phyloP scores from a whole-genome alignment of 2,888 invertebrate species.

The Zygaena filipendulae region DNA sequence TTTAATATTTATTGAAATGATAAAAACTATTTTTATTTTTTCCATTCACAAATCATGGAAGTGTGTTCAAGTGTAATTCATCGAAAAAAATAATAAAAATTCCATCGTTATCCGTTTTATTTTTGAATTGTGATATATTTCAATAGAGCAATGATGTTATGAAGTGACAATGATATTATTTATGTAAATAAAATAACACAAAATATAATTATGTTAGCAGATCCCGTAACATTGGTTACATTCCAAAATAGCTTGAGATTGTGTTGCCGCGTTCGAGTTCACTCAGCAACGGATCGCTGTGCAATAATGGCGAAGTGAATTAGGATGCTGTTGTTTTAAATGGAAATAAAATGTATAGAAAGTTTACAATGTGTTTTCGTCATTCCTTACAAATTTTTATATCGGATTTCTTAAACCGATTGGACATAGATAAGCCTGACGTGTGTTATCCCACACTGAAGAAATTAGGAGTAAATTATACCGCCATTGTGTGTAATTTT shows the following conservation, averaged over 20 bases:
- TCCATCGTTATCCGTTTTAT: no score
- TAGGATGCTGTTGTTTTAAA: conserved; percentile 58
- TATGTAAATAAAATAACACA: conserved; percentile 10
- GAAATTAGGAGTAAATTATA: no score
- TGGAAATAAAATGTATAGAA: conserved; percentile 58
- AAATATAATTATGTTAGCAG: conserved; percentile 28
- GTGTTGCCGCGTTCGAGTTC: conserved; percentile 21
- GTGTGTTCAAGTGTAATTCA: conserved; percentile 32
- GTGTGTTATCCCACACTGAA: no score
- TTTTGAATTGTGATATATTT: conserved; percentile 10
- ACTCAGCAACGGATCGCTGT: background rate
- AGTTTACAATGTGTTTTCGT: conserved; percentile 33
- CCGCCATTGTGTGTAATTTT: no score
- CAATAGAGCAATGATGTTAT: conserved; percentile 17
- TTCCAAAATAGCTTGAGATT: no score
- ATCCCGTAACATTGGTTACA: conserved; percentile 49
- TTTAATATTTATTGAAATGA: no score
- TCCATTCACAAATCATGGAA: conserved; percentile 42
- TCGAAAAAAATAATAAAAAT: conserved; percentile 15
- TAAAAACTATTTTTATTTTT: no score
- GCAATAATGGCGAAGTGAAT: conserved; percentile 27
- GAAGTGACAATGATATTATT: conserved; percentile 2
- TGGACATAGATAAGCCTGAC: no score
- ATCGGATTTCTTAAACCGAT: no score
- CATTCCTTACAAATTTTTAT: no score